Evolutionary conservation across 2,797 vertebrate species (phyloP).

Genomic region (Acrossocheilus wenchowensis): DNA sequence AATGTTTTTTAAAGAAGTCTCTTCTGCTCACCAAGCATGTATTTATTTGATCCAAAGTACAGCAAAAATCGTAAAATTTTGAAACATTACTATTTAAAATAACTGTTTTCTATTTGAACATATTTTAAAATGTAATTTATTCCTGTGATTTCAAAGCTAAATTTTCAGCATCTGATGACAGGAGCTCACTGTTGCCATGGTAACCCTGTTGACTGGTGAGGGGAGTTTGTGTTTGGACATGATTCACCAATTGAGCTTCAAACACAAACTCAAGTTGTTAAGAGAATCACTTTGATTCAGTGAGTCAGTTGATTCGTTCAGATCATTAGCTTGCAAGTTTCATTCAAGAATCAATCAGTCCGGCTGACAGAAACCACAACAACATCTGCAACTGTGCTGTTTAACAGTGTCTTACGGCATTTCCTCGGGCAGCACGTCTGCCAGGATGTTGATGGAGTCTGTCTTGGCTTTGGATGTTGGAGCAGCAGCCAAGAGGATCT

Average conservation of each 20-base stretch:
- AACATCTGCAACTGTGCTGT: too few relatives aligned
- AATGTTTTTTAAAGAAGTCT: too few relatives aligned
- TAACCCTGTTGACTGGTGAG: background rate
- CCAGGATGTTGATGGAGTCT: conserved; percentile 98
- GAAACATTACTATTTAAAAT: too few relatives aligned
- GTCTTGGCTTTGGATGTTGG: conserved; percentile 99
- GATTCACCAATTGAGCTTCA: background rate
- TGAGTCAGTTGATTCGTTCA: background rate
- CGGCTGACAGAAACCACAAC: background rate
- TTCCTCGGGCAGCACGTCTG: conserved; percentile 95
- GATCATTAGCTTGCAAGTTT: background rate
- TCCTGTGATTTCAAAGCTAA: too few relatives aligned
- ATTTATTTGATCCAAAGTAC: too few relatives aligned
- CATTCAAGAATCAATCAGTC: background rate
- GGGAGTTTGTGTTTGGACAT: background rate
- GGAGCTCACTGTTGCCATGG: background rate
- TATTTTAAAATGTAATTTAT: too few relatives aligned
- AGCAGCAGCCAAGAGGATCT: conserved; percentile 95
- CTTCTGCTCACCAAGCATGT: too few relatives aligned
- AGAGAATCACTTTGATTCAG: background rate
- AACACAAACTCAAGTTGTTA: background rate
- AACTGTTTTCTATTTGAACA: too few relatives aligned
- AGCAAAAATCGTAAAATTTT: too few relatives aligned
- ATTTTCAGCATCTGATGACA: background rate
- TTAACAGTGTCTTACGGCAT: conserved; percentile 90